Conservation (phyloP, 2,113 vertebrate genomes). For the Lethenteron camtschaticum region DNA sequence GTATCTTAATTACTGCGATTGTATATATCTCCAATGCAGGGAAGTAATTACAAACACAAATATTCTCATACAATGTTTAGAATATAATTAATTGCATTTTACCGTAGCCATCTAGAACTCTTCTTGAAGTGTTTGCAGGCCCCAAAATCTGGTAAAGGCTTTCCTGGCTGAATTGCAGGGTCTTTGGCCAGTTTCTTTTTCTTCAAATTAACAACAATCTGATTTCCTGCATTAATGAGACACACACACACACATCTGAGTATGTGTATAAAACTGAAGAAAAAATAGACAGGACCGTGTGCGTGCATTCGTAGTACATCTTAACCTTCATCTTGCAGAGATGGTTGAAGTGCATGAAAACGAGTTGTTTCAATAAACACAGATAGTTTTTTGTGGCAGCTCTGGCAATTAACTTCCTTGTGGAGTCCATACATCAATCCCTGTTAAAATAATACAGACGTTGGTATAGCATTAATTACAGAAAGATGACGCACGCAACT, state of each 20-base stretch:
- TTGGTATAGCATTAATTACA: neutral
- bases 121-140: constrained; percentile 36
- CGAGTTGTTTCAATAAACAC: constrained; percentile 25
- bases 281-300: neutral
- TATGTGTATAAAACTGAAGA: constrained; percentile 1
- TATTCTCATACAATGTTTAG: no score
- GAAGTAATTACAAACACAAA: no score
- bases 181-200: constrained; percentile 19
- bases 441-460: constrained; percentile 14
- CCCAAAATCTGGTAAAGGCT: constrained; percentile 34
- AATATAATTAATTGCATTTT: constrained; percentile 3
- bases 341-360: constrained; percentile 18
- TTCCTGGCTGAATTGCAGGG: constrained; percentile 33
- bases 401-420: constrained; percentile 28
- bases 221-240: constrained; percentile 15
- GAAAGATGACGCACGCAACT: no score
- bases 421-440: constrained; percentile 28
- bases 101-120: constrained; percentile 44
- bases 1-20: no score
- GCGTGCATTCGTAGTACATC: neutral
- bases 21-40: no score
- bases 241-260: constrained; percentile 1
- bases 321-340: neutral
- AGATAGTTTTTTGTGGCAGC: constrained; percentile 32
- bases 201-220: constrained; percentile 8